These are phyloP conservation scores for Phoxinus phoxinus DNA, from an alignment of 2,113 vertebrate species.

Conservation along the genomic window DNA sequence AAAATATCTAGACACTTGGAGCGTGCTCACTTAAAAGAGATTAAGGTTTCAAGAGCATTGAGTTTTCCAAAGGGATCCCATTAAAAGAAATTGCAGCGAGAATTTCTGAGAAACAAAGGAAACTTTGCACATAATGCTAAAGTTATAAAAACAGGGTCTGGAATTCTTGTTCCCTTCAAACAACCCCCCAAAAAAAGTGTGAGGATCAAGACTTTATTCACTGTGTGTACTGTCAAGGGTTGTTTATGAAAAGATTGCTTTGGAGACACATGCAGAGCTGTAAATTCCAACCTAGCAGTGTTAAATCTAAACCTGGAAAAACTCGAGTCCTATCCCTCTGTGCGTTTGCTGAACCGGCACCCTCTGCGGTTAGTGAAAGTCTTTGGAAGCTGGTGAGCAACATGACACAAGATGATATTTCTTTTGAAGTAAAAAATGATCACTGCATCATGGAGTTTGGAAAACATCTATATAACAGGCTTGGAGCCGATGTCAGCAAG, in stretches of 20 bases:
- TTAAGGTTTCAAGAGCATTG: slow-evolving; percentile 14
- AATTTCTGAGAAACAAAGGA: slow-evolving; percentile 27
- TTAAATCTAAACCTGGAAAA: too few relatives aligned
- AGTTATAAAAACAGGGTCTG: slow-evolving; percentile 25
- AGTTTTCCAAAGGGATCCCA: slow-evolving; percentile 45
- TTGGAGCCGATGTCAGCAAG: slow-evolving; percentile 47
- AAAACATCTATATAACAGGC: slow-evolving; percentile 50
- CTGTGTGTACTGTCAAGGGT: too few relatives aligned
- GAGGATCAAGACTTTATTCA: slow-evolving; percentile 32
- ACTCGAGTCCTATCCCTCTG: too few relatives aligned
- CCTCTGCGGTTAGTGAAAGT: background rate
- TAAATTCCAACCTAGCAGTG: too few relatives aligned
- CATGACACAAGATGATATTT: slow-evolving; percentile 37
- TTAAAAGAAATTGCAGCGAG: slow-evolving; percentile 38
- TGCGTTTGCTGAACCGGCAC: background rate
- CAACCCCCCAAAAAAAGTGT: slow-evolving; percentile 24
- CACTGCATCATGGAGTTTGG: slow-evolving; percentile 48
- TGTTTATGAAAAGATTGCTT: too few relatives aligned
- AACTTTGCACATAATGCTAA: slow-evolving; percentile 41
- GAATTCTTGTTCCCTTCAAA: slow-evolving; percentile 11
- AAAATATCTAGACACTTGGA: slow-evolving; percentile 31
- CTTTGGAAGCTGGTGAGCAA: background rate
- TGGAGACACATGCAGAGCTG: too few relatives aligned
- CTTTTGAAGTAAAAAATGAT: slow-evolving; percentile 44
- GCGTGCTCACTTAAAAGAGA: slow-evolving; percentile 19